Evolutionary conservation across 2,797 vertebrate species (phyloP).

Genomic region (Neoniphon sammara): DNA sequence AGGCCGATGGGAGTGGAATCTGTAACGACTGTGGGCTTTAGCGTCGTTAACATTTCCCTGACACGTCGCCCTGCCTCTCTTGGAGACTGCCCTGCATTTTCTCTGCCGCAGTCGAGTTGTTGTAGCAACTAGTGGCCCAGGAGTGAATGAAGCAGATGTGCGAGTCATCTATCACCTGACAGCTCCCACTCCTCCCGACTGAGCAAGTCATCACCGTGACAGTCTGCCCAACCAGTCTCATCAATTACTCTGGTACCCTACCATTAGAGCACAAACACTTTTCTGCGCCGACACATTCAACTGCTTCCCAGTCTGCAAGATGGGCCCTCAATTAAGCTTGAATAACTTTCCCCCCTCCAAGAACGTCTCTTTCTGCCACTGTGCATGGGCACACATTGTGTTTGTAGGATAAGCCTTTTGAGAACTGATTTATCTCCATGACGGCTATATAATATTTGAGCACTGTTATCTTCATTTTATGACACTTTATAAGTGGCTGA

Average conservation of each 20-base stretch:
- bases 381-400: slow-evolving; percentile 54
- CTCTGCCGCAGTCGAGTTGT: slow-evolving; percentile 84
- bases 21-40: slow-evolving; percentile 83
- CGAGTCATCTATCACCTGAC: slow-evolving; percentile 87
- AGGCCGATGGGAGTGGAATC: slow-evolving; percentile 81
- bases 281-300: slow-evolving; percentile 73
- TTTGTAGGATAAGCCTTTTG: slow-evolving; percentile 38
- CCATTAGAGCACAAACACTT: slow-evolving; percentile 77
- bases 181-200: slow-evolving; percentile 85
- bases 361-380: slow-evolving; percentile 62
- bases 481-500: slow-evolving; percentile 18
- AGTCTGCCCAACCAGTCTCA: slow-evolving; percentile 78
- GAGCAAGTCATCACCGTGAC: slow-evolving; percentile 91
- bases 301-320: slow-evolving; percentile 76
- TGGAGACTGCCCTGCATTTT: slow-evolving; percentile 89
- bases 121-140: slow-evolving; percentile 90
- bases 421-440: slow-evolving; percentile 60
- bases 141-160: slow-evolving; percentile 92
- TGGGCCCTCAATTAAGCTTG: slow-evolving; percentile 80
- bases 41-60: slow-evolving; percentile 88
- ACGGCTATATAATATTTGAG: slow-evolving; percentile 34
- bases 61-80: slow-evolving; percentile 83
- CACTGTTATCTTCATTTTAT: slow-evolving; percentile 47
- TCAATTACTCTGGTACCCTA: slow-evolving; percentile 80
- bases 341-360: slow-evolving; percentile 78